These are phyloP conservation scores for Spermophilus dauricus DNA, from an alignment of 2,113 vertebrate genomes.

Conservation along the genomic window DNA sequence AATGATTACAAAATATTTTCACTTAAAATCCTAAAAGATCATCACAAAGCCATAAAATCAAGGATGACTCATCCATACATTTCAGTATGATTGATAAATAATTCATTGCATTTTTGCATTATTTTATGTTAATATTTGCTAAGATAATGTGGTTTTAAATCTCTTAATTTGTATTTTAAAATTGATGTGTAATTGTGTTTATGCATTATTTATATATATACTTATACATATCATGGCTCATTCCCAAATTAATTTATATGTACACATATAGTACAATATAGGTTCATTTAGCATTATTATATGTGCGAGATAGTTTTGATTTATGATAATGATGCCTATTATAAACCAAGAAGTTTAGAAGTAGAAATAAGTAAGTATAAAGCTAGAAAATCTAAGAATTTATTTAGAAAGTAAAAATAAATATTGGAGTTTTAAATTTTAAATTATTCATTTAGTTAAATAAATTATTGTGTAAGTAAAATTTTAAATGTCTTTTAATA, in stretches of 20 bases:
- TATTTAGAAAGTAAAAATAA: conserved; percentile 40
- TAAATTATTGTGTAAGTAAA: too few species aligned
- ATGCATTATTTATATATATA: conserved; percentile 29
- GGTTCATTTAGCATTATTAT: conserved; percentile 11
- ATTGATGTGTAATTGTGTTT: neutral
- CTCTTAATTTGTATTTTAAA: conserved; percentile 36
- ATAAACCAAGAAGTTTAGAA: neutral
- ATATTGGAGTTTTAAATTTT: conserved; percentile 21
- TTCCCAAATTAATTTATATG: neutral
- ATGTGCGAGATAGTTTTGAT: conserved; percentile 13
- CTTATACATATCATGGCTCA: neutral
- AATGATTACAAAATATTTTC: conserved; percentile 4
- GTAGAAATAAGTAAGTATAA: neutral
- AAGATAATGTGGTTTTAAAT: neutral
- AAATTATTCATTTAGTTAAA: too few species aligned
- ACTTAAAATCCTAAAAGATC: conserved; percentile 19
- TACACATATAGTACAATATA: neutral
- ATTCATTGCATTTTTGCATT: neutral
- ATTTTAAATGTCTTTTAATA: neutral
- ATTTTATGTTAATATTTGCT: conserved; percentile 25
- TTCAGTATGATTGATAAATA: conserved; percentile 32
- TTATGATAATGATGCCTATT: conserved; percentile 2
- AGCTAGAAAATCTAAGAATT: neutral
- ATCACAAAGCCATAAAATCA: conserved; percentile 25
- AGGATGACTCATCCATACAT: neutral